Percentiles rank a stretch among this genome's conserved stretches.
phyloP scores from a whole-genome alignment of 2,888 invertebrate species.

The Drosophila subsilvestris region DNA sequence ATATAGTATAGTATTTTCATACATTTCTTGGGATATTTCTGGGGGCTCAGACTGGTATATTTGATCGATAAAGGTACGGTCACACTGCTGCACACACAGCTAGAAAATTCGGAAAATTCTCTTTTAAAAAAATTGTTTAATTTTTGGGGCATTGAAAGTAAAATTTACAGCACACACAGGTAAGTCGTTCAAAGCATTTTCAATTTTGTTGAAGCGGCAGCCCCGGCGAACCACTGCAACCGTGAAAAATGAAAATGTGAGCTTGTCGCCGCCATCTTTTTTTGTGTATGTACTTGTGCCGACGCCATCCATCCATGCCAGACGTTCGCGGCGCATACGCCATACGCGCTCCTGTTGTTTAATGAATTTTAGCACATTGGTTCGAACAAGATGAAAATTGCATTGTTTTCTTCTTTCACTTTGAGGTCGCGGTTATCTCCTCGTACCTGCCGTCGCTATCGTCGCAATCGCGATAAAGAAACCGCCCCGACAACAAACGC shows the following conservation, averaged over 20 bases:
- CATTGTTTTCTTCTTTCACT: slow-evolving; percentile 56
- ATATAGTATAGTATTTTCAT: no score
- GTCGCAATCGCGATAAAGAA: slow-evolving; percentile 32
- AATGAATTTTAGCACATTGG: slow-evolving; percentile 32
- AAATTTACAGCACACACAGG: slow-evolving; percentile 50
- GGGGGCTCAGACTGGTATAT: no score
- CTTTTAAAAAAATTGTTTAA: background rate
- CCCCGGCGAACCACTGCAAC: slow-evolving; percentile 33
- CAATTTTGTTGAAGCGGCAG: slow-evolving; percentile 42
- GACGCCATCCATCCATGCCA: slow-evolving; percentile 17
- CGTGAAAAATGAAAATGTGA: slow-evolving; percentile 33
- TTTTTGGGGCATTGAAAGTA: background rate
- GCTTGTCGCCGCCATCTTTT: slow-evolving; percentile 69
- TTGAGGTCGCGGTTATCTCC: slow-evolving; percentile 66
- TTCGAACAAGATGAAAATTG: slow-evolving; percentile 53
- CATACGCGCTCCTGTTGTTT: slow-evolving; percentile 44
- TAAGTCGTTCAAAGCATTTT: slow-evolving; percentile 44
- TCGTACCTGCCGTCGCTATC: slow-evolving; percentile 53
- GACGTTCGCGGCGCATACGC: background rate
- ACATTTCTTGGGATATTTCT: no score
- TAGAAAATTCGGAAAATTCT: background rate
- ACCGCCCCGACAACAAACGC: slow-evolving; percentile 24
- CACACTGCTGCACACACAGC: no score
- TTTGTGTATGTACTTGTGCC: slow-evolving; percentile 47
- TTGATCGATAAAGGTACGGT: no score